phyloP scores from a whole-genome alignment of 2,888 invertebrate species.

The Omphaloscelis lunosa region DNA sequence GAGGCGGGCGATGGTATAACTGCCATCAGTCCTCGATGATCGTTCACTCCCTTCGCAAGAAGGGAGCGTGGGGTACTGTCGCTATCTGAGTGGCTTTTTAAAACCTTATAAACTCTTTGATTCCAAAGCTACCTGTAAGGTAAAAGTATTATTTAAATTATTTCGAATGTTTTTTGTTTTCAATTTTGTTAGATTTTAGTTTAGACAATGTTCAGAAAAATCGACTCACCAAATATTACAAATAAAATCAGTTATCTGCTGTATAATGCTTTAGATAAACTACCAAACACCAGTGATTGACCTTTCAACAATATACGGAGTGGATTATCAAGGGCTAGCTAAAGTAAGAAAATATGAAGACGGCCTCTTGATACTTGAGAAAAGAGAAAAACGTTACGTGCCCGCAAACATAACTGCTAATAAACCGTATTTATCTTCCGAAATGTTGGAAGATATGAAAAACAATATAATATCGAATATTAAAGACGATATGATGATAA shows the following conservation, averaged over 20 bases:
- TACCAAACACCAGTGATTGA: conserved; percentile 83
- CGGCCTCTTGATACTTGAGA: conserved; percentile 78
- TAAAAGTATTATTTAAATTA: not conserved
- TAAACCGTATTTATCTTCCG: conserved; percentile 38
- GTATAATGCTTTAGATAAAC: conserved; percentile 74
- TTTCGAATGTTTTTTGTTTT: not conserved
- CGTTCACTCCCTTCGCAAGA: conserved; percentile 5
- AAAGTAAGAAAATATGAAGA: conserved; percentile 74
- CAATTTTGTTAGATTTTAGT: not conserved
- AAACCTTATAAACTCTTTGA: not conserved
- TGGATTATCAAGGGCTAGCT: conserved; percentile 74
- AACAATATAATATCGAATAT: conserved; percentile 57
- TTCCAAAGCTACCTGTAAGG: not conserved
- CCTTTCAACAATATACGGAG: conserved; percentile 82
- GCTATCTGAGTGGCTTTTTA: conserved; percentile 1
- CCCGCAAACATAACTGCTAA: conserved; percentile 68
- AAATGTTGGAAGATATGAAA: conserved; percentile 49
- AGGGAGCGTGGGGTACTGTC: not conserved
- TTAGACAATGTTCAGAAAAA: not conserved
- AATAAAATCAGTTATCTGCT: not conserved
- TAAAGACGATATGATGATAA: conserved; percentile 54
- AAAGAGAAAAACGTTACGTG: conserved; percentile 72
- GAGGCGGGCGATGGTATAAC: conserved; percentile 1
- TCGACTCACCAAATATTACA: not conserved
- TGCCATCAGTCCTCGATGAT: not conserved